Percentiles rank a stretch among this genome's conserved stretches.
Conservation (phyloP, 37 sponge, comb jelly and placozoan genomes). For the Haliclona indistincta region DNA sequence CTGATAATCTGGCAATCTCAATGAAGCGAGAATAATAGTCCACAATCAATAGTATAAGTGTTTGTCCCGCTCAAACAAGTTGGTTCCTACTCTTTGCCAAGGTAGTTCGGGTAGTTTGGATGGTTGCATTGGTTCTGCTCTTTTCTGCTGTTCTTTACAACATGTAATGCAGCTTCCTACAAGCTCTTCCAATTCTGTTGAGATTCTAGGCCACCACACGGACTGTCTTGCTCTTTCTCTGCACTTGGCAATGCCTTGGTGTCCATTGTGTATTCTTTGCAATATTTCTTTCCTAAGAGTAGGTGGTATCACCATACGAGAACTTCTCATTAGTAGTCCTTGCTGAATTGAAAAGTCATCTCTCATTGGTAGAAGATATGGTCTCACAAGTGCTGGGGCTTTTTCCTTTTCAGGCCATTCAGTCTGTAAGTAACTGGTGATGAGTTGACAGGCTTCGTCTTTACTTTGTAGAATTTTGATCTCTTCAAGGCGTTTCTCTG, state of each 20-base stretch:
- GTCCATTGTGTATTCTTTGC: slow-evolving; percentile 40
- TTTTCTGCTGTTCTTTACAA: slow-evolving; percentile 18
- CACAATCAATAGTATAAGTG: slow-evolving; percentile 40
- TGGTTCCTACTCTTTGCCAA: slow-evolving; percentile 58
- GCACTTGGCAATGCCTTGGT: slow-evolving; percentile 50
- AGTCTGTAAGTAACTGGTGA: slow-evolving; percentile 16
- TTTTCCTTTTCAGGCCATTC: slow-evolving; percentile 29
- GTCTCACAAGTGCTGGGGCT: background rate
- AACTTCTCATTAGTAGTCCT: slow-evolving; percentile 36
- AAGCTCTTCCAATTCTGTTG: slow-evolving; percentile 24
- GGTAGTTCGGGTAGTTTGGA: slow-evolving; percentile 38
- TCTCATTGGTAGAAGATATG: slow-evolving; percentile 10
- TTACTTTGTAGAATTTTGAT: slow-evolving; percentile 23
- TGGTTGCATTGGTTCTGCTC: slow-evolving; percentile 13
- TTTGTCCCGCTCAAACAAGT: slow-evolving; percentile 46
- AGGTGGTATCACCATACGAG: slow-evolving; percentile 32
- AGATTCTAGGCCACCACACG: slow-evolving; percentile 51
- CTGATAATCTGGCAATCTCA: slow-evolving; percentile 41
- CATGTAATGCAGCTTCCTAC: slow-evolving; percentile 25
- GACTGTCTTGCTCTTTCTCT: slow-evolving; percentile 25
- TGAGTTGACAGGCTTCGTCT: slow-evolving; percentile 30
- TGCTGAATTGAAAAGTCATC: slow-evolving; percentile 25
- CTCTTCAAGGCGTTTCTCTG: slow-evolving; percentile 28
- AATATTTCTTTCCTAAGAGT: slow-evolving; percentile 13
- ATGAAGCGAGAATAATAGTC: slow-evolving; percentile 55